These are phyloP conservation scores for Rhingia campestris DNA, from an alignment of 2,888 invertebrate genomes.

Conservation along the genomic window DNA sequence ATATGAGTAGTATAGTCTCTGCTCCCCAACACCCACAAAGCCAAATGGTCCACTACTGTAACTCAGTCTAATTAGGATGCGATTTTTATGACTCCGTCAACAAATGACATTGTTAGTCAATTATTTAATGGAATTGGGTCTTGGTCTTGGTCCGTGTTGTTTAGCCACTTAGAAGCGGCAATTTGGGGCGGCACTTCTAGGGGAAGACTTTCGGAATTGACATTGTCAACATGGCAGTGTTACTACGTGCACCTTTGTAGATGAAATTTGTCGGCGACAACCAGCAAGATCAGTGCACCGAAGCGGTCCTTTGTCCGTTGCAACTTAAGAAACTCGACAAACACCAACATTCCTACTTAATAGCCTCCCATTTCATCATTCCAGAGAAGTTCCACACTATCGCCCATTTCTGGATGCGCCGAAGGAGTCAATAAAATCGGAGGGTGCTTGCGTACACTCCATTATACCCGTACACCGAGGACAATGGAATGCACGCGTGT, in stretches of 20 bases:
- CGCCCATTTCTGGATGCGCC: constrained; percentile 5
- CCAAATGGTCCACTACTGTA: constrained; percentile 57
- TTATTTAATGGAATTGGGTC: constrained; percentile 53
- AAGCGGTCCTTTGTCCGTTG: constrained; percentile 27
- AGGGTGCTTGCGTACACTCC: constrained; percentile 53
- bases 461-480: constrained; percentile 23
- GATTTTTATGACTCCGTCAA: constrained; percentile 70
- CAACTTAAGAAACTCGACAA: constrained; percentile 27
- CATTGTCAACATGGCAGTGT: constrained; percentile 12
- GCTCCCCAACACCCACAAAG: constrained; percentile 10
- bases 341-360: constrained; percentile 61
- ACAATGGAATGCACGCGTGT: constrained; percentile 39
- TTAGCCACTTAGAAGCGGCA: constrained; percentile 43
- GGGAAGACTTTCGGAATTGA: not conserved
- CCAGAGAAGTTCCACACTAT: constrained; percentile 10
- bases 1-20: not conserved
- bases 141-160: constrained; percentile 21
- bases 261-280: constrained; percentile 45
- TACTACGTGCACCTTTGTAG: constrained; percentile 54
- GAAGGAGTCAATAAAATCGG: constrained; percentile 51
- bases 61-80: constrained; percentile 56
- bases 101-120: constrained; percentile 71
- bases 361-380: constrained; percentile 46
- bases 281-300: not conserved
- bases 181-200: constrained; percentile 11